Percentiles rank a stretch among this genome's conserved stretches.
Evolutionary conservation across 2,797 vertebrate species (phyloP).

Genomic region (Arrhamphus sclerolepis): DNA sequence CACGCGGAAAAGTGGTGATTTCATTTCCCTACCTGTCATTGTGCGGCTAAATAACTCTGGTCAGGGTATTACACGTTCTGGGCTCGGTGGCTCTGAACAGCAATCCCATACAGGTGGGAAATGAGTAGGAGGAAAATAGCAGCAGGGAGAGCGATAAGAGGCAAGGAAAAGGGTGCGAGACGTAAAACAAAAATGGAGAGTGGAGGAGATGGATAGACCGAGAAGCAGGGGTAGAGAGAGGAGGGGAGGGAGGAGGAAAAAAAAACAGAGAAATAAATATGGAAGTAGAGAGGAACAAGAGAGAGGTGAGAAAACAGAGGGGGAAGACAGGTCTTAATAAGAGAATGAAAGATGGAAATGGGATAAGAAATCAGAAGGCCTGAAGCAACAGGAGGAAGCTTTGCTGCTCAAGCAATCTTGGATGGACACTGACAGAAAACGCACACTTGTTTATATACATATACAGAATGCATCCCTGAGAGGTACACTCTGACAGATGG

Average conservation of each 20-base stretch:
- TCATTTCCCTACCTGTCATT: conserved; percentile 77
- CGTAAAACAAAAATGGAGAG: conserved; percentile 42
- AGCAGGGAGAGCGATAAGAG: conserved; percentile 35
- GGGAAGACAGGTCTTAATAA: conserved; percentile 39
- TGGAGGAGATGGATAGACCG: conserved; percentile 31
- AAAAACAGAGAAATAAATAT: conserved; percentile 8
- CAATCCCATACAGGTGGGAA: conserved; percentile 67
- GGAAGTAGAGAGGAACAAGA: conserved; percentile 26
- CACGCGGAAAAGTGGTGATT: conserved; percentile 65
- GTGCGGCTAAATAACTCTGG: conserved; percentile 73
- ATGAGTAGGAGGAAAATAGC: conserved; percentile 54
- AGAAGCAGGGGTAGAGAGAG: conserved; percentile 13
- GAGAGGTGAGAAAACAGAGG: conserved; percentile 16
- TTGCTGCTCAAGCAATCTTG: conserved; percentile 20
- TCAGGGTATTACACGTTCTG: conserved; percentile 67
- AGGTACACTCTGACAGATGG: conserved; percentile 60
- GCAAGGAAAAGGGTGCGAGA: conserved; percentile 13
- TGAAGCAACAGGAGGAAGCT: conserved; percentile 52
- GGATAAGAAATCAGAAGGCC: conserved; percentile 25
- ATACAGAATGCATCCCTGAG: conserved; percentile 28
- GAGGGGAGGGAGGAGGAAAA: background rate
- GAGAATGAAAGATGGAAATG: conserved; percentile 58
- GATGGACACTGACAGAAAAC: conserved; percentile 15
- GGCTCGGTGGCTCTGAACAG: conserved; percentile 54
- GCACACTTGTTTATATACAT: conserved; percentile 6